Conservation (phyloP, 2,113 vertebrate species). For the Tor tambroides region DNA sequence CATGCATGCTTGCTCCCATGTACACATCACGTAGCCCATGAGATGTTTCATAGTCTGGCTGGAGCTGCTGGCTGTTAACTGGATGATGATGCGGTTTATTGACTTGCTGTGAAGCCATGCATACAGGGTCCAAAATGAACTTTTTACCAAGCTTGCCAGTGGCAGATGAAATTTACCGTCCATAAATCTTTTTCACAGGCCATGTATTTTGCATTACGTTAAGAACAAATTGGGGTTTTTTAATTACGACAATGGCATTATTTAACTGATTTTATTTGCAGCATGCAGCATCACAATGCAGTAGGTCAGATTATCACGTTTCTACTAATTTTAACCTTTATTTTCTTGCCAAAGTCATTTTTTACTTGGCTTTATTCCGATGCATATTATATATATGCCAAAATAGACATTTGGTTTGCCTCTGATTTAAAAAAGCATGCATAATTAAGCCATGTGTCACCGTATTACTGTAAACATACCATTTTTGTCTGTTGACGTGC, state of each 20-base stretch:
- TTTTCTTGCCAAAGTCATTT: too few relatives aligned
- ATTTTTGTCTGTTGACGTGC: too few relatives aligned
- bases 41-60: background rate
- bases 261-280: too few relatives aligned
- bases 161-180: background rate
- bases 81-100: slow-evolving; percentile 4
- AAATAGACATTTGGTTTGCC: too few relatives aligned
- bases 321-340: too few relatives aligned
- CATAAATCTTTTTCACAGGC: background rate
- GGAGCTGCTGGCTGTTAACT: background rate
- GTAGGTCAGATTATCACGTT: too few relatives aligned
- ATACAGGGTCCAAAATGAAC: background rate
- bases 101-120: slow-evolving; percentile 5
- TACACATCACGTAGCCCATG: background rate
- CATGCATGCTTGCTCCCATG: background rate
- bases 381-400: too few relatives aligned
- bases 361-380: too few relatives aligned
- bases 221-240: background rate
- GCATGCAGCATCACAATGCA: too few relatives aligned
- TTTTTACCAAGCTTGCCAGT: background rate
- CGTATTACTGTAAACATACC: too few relatives aligned
- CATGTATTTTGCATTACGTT: background rate
- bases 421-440: too few relatives aligned
- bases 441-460: too few relatives aligned
- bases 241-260: background rate